Evolutionary conservation across 2,888 invertebrate genomes (phyloP), one percentile per base, ranked within the genome.

Genomic region (Agrenia bidenticulata): DNA sequence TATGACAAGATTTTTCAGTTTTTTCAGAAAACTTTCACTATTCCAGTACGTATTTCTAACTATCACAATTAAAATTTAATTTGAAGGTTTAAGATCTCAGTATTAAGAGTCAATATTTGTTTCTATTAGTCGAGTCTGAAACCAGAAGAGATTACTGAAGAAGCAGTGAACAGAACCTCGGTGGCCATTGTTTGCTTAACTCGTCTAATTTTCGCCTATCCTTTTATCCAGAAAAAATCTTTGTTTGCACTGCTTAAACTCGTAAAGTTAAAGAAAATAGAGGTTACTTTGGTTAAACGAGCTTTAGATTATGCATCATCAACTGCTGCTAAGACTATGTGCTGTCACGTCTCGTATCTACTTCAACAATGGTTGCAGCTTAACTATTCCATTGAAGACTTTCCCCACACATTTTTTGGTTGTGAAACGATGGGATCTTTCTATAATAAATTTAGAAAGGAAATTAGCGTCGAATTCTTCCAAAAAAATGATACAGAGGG

Each of bases 101-200:
- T 32, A n/a, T n/a, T n/a, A n/a, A n/a, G n/a, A n/a, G n/a, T n/a
- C n/a, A n/a, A 4, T 17, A 37, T 39, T 37, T 23, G 23, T 54
- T 63, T 32, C 19, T 39, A 45, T 17, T 27, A 49, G 37, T 13
- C 42, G 4, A 61, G 26, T 19, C 21, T 67, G 17, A 59, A 61
- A 1, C 5, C 21, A 15, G 79, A 81, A 41, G 80, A 84, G 74
- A 74, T 82, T 56, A 80, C 81, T 67, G 87, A 88, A 76, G 88
- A 89, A 79, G 80, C 80, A 1, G 79, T 81, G 0, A 86, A 85
- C 68, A 81, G 86, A 77, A 84, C 85, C 1, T 80, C 83, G 0
- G 85, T 85, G 45, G 82, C 85, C 7, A 79, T 88, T 19, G 84
- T 87, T 56, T 82, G 82, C 32, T 82, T 85, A 67, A 80, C 82